These are phyloP conservation scores for Gallinago stenura DNA, from an alignment of 2,797 vertebrate species.

Conservation along the genomic window DNA sequence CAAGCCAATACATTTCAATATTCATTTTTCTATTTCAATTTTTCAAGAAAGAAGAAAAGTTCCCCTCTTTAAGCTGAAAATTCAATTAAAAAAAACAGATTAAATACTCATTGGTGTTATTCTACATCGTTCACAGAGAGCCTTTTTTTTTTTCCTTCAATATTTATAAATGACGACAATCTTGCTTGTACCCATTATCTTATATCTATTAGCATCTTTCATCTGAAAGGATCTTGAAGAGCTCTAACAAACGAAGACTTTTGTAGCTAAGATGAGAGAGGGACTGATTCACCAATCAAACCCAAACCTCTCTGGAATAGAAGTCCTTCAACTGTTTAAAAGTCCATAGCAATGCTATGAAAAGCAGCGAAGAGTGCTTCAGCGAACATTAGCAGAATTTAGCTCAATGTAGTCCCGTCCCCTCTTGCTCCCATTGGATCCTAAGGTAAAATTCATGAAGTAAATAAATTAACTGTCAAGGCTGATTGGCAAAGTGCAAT, in stretches of 20 bases:
- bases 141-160: not conserved
- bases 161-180: slow-evolving; percentile 60
- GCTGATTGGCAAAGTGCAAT: not conserved
- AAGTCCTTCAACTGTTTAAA: not conserved
- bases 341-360: not conserved
- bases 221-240: slow-evolving; percentile 38
- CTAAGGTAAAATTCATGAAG: not conserved
- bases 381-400: not conserved
- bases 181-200: slow-evolving; percentile 53
- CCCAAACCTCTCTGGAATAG: not conserved
- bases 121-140: slow-evolving; percentile 30
- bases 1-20: slow-evolving; percentile 78
- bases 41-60: slow-evolving; percentile 73
- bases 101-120: slow-evolving; percentile 71
- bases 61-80: slow-evolving; percentile 66
- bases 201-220: slow-evolving; percentile 54
- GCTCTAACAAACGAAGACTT: slow-evolving; percentile 29
- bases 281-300: not conserved
- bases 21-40: slow-evolving; percentile 77
- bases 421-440: not conserved
- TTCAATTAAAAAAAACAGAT: slow-evolving; percentile 67
- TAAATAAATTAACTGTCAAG: not conserved
- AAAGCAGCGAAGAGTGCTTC: not conserved
- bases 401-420: accelerated
- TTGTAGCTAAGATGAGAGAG: not conserved